These are phyloP conservation scores for Sphenodon punctatus DNA, from an alignment of 2,797 vertebrate genomes.

Conservation along the genomic window DNA sequence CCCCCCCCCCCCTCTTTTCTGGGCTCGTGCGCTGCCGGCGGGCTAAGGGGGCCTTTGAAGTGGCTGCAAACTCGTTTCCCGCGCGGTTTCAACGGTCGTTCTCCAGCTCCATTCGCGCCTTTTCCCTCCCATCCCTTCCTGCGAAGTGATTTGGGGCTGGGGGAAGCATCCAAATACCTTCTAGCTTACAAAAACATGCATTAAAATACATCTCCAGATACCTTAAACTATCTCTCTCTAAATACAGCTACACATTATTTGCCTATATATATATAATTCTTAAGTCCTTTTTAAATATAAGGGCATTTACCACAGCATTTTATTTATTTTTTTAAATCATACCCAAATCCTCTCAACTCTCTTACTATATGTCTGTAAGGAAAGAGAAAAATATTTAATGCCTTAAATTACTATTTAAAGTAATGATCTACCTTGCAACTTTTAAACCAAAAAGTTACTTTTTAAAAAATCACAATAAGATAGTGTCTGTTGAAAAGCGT, in stretches of 20 bases:
- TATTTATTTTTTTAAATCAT: too few species aligned
- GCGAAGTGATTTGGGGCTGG: not conserved
- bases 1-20: not conserved
- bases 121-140: rapidly evolving
- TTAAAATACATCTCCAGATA: not conserved
- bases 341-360: too few species aligned
- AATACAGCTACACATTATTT: too few species aligned
- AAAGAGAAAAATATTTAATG: too few species aligned
- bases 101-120: rapidly evolving
- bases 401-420: not conserved
- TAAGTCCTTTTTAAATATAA: too few species aligned
- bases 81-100: not conserved
- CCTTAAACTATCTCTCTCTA: not conserved
- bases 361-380: too few species aligned
- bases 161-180: too few species aligned
- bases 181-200: too few species aligned
- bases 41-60: not conserved
- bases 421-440: not conserved
- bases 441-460: not conserved
- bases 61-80: not conserved
- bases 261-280: too few species aligned
- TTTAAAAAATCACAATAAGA: not conserved
- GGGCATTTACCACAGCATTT: too few species aligned
- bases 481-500: not conserved
- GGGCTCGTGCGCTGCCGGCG: not conserved